phyloP scores from a whole-genome alignment of 2,797 vertebrate species.

The Odontamblyopus lacepedii region DNA sequence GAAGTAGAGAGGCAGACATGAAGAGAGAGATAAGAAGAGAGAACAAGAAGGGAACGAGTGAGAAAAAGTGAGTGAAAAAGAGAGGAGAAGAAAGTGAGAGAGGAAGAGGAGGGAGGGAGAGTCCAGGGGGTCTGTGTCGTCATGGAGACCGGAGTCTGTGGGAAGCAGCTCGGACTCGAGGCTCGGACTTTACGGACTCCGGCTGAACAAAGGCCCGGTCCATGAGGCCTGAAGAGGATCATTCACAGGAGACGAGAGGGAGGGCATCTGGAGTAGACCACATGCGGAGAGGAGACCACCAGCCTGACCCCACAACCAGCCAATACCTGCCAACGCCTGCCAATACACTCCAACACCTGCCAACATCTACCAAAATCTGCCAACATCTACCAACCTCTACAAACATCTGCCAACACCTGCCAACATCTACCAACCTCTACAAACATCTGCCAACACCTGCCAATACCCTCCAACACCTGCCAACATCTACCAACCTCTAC shows the following conservation, averaged over 20 bases:
- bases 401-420: no score
- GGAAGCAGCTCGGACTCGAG: conserved; percentile 77
- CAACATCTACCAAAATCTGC: no score
- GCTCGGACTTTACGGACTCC: conserved; percentile 72
- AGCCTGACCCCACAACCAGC: neutral
- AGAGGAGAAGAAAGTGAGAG: neutral
- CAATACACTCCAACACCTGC: no score
- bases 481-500: no score
- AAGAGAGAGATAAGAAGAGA: conserved; percentile 1
- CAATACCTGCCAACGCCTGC: neutral
- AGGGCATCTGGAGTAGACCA: conserved; percentile 74
- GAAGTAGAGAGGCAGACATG: neutral
- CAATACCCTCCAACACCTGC: no score
- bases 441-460: no score
- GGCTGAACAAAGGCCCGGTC: conserved; percentile 74
- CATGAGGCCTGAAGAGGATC: conserved; percentile 77
- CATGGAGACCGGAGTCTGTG: conserved; percentile 74
- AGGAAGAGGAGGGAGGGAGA: neutral
- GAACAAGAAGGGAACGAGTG: neutral
- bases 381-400: no score
- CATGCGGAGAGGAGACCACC: conserved; percentile 67
- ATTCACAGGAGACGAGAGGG: conserved; percentile 75
- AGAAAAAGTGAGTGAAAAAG: neutral
- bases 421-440: no score
- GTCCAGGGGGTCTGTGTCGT: conserved; percentile 36